phyloP scores from a whole-genome alignment of 2,888 invertebrate genomes.

The Cheilosia urbana region DNA sequence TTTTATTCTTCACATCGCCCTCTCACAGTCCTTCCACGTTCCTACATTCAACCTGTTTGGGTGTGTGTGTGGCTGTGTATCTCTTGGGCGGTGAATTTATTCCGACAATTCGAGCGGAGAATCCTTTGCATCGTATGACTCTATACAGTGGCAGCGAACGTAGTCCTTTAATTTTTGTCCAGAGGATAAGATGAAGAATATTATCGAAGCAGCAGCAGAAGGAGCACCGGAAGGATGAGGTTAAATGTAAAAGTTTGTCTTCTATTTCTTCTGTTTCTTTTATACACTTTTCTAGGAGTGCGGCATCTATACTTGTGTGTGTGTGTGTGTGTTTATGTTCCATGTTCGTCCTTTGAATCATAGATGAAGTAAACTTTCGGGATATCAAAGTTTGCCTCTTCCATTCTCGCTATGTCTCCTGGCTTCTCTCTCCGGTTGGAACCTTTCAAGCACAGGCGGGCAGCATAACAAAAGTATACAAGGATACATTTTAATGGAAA shows the following conservation, averaged over 20 bases:
- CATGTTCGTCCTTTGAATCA: conserved; percentile 67
- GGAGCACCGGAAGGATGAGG: conserved; percentile 72
- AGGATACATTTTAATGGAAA: conserved; percentile 73
- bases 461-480: conserved; percentile 75
- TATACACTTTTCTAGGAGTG: conserved; percentile 58
- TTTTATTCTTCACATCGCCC: conserved; percentile 21
- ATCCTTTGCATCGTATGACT: conserved; percentile 59
- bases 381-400: conserved; percentile 45
- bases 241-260: conserved; percentile 76
- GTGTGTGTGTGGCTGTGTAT: conserved; percentile 42
- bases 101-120: conserved; percentile 73
- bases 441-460: conserved; percentile 72
- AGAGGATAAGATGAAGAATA: conserved; percentile 69
- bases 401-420: conserved; percentile 25
- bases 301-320: conserved; percentile 26
- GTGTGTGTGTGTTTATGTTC: conserved; percentile 24
- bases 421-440: conserved; percentile 49
- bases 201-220: conserved; percentile 57
- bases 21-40: no score
- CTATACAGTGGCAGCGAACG: conserved; percentile 13
- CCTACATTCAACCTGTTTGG: neutral
- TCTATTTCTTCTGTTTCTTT: conserved; percentile 56
- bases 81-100: conserved; percentile 57
- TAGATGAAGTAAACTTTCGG: conserved; percentile 73
- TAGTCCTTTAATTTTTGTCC: conserved; percentile 63